Evolutionary conservation across 2,888 invertebrate genomes (phyloP), one percentile per base, ranked within the genome.

Genomic region (Mesochorus sp.): DNA sequence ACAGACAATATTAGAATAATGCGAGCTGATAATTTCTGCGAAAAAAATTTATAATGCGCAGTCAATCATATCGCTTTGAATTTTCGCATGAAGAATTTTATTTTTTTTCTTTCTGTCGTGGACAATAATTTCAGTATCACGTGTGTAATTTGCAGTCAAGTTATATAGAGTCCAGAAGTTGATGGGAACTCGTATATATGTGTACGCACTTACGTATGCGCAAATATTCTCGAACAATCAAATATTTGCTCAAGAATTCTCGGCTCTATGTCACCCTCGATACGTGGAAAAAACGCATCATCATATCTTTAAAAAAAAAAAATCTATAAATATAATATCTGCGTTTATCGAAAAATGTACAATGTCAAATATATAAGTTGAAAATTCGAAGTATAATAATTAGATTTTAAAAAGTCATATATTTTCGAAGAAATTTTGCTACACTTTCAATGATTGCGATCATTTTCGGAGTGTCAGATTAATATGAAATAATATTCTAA

Each of bases 161-260:
- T 42, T 44, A 17, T 44, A 8, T 55, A 37, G 28, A 49, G 26
- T 34, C 26, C 57, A 62, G 6, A 44, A 49, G 24, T 47, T 34
- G 42, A 55, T 26, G 67, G 19, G n/a, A n/a, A n/a, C n/a, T n/a
- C n/a, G n/a, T n/a, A n/a, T n/a, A n/a, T 34, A 8, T 17, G 51
- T 12, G 37, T 8, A n/a, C 28, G 26, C 34, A 26, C 24, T 59
- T 57, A 57, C 49, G 37, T 71, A 71, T 59, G 64, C 37, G 66
- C 44, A 66, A 74, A 74, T 70, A 70, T 66, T 68, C 51, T 64
- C 53, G 31, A 53, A 51, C 28, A 64, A 37, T 64, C 57, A 28
- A 53, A 70, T 78, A 66, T 74, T 78, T 78, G 47, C 24, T 24
- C 14, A 74, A 51, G 59, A 70, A 70, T 73, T 73, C 74, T 64